Evolutionary conservation across 2,797 vertebrate species (phyloP), one percentile per base, ranked within the genome.

Genomic region (Anolis apletophallus): DNA sequence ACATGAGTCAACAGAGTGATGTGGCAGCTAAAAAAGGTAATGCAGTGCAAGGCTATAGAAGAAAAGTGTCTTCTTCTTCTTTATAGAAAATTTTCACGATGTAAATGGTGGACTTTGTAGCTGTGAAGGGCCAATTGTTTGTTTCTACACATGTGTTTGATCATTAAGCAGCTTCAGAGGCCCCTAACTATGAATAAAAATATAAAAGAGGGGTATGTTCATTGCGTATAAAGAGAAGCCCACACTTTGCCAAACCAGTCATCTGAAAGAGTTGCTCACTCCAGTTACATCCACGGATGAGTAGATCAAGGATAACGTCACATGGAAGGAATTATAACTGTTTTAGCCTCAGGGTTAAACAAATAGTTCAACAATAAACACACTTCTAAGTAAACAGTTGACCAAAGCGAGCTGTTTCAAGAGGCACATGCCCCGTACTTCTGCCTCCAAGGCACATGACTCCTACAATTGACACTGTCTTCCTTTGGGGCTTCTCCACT

Each of bases 361-460:
- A 78, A 87, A 79, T n/a, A 87, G 67, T 83, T 78, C 46, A 67
- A 86, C 79, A 74, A 86, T n/a, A 73, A 79, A 79, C 34, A 72
- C n/a, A 52, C 57, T 83, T 72, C 67, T 71, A 36, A 83, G 80
- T 83, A 71, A 87, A 59, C 12, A 59, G 64, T 21, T 26, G 36
- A 54, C 34, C 80, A 61, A 71, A 40, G 36, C 36, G 74, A 77
- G 40, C 83, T 29, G 52, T 68, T 68, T 79, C 34, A 12, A 57
- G 34, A 19, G 67, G 32, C n/a, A 54, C 32, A 16, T 6, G 50
- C 52, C 67, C 36, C 50, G 36, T 32, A 50, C 19, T 34, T 72
- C 84, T 72, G 32, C 19, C 75, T 64, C 46, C 52, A 7, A 11
- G 17, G n/a, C 69, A 78, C 54, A 78, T 21, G 40, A 40, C 29